Evolutionary conservation across 2,797 vertebrate genomes (phyloP).

Genomic region (Vespertilio murinus): DNA sequence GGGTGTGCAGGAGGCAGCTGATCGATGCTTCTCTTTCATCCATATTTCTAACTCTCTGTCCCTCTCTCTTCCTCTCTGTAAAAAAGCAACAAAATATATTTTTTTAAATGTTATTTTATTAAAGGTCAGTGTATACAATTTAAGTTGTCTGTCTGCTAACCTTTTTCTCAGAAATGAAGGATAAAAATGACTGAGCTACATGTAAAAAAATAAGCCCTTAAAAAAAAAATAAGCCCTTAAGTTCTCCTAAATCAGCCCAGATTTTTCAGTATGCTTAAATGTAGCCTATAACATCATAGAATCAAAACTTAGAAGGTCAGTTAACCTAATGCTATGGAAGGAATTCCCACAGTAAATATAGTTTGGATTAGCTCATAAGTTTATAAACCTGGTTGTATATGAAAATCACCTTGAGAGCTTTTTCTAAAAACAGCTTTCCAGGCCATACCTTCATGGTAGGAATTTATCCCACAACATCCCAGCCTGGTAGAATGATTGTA

Average conservation of each 20-base stretch:
- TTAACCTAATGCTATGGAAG: neutral
- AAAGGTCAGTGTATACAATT: neutral
- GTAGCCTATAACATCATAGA: constrained; percentile 20
- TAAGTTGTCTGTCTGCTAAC: constrained; percentile 7
- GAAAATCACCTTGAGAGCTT: neutral
- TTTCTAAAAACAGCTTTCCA: neutral
- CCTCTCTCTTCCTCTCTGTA: too few species aligned
- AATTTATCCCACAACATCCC: neutral
- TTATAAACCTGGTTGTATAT: neutral
- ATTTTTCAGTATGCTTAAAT: constrained; percentile 29
- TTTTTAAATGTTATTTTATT: constrained; percentile 21
- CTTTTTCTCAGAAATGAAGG: constrained; percentile 60
- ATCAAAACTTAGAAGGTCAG: constrained; percentile 23
- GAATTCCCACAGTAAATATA: neutral
- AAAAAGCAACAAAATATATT: too few species aligned
- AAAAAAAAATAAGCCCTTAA: constrained; percentile 62
- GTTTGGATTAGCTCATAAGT: constrained; percentile 6
- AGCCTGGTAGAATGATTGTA: neutral
- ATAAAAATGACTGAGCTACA: constrained; percentile 54
- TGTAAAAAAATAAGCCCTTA: constrained; percentile 53
- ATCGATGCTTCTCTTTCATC: too few species aligned
- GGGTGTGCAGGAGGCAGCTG: too few species aligned
- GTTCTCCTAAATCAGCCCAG: constrained; percentile 46
- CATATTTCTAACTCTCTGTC: too few species aligned
- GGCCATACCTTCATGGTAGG: neutral